phyloP scores from a whole-genome alignment of 2,113 vertebrate species.

The Ammodytes marinus region DNA sequence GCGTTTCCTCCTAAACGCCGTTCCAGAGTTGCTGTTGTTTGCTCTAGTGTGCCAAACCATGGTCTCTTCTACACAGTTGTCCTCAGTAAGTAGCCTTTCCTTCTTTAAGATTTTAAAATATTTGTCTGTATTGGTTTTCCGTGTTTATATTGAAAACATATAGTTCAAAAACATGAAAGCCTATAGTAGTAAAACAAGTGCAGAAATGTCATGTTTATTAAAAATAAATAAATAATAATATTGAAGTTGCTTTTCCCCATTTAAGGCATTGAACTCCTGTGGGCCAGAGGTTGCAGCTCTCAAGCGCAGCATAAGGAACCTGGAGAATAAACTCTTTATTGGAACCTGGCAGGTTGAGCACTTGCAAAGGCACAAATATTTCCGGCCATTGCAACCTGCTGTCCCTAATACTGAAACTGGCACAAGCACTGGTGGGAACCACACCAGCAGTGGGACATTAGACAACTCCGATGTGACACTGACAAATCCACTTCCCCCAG shows the following conservation, averaged over 20 bases:
- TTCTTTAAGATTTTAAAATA: background rate
- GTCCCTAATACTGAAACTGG: constrained; percentile 5
- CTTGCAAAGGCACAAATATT: constrained; percentile 84
- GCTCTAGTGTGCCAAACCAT: constrained; percentile 70
- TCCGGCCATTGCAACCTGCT: constrained; percentile 48
- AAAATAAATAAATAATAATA: background rate
- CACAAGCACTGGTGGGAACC: constrained; percentile 54
- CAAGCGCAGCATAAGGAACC: constrained; percentile 81
- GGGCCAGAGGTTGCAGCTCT: constrained; percentile 82
- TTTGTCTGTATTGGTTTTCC: background rate
- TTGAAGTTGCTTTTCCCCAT: background rate
- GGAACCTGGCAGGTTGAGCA: constrained; percentile 85
- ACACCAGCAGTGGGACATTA: constrained; percentile 44
- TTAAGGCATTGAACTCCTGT: constrained; percentile 77
- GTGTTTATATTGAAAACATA: background rate
- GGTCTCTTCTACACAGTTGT: constrained; percentile 65
- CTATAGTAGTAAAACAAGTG: background rate
- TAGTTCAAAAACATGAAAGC: background rate
- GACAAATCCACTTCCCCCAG: constrained; percentile 69
- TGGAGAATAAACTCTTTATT: constrained; percentile 85
- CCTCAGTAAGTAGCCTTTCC: constrained; percentile 76
- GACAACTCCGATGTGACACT: constrained; percentile 26
- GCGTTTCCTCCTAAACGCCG: constrained; percentile 11
- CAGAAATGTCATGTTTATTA: background rate
- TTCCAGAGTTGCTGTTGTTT: constrained; percentile 76